Evolutionary conservation across 2,113 vertebrate species (phyloP), one percentile per base, ranked within the genome.

Genomic region (Colius striatus): DNA sequence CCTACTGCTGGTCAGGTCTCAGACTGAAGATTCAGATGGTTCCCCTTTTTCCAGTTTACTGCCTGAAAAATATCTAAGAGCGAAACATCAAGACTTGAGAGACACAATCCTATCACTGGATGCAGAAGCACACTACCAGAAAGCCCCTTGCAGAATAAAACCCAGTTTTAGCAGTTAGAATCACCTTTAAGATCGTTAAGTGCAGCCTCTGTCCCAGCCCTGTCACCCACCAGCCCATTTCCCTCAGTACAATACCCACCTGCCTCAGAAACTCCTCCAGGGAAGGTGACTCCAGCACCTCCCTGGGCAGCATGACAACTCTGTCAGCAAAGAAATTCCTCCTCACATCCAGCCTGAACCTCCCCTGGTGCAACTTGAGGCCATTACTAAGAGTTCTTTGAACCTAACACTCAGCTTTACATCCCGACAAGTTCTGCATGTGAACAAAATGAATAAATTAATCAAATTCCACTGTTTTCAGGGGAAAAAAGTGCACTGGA

Each of bases 91-190:
- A 20, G 38, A 29, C 5, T 32, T 1, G 3, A 68, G 61, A 29
- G 30, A 41, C 25, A 4, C 0, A 2, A n/a, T 10, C 16, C 2
- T 2, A 6, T 6, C 10, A 5, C 36, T 47, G 16, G 2, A 11
- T 36, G 41, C 8, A 10, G 58, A 68, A 3, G 29, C 54, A 51
- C 2, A 1, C 23, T 14, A 18, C 43, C 80, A 53, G 61, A 12
- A 63, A 83, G 54, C 34, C 29, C 62, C 43, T 48, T 3, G 5
- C 41, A 41, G 18, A 47, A 50, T 13, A 26, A 75, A 43, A 10
- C 5, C 9, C 29, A 14, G 12, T 20, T 71, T 47, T 16, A 67
- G 19, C 43, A 38, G 60, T n/a, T 21, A 30, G 38, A 41, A 41
- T 41, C 38, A 41, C 12, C 38, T 41, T 41, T 41, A 9, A 41